Conservation (phyloP, 2,113 vertebrate genomes). For the Rana temporaria region DNA sequence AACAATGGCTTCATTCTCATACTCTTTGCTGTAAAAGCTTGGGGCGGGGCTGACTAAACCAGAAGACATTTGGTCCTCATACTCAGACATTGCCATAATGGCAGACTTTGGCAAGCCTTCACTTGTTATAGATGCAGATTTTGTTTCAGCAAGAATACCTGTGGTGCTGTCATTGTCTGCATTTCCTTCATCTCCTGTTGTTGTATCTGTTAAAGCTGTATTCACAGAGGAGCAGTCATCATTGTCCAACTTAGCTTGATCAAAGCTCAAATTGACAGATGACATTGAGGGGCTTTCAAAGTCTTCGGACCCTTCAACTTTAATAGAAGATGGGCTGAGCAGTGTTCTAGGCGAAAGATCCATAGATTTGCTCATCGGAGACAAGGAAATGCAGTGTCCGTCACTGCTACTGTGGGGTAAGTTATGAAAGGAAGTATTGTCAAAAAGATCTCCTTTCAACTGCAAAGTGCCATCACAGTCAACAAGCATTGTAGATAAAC, state of each 20-base stretch:
- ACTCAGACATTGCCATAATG: conserved; percentile 85
- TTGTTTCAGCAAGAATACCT: conserved; percentile 80
- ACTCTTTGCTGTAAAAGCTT: conserved; percentile 94
- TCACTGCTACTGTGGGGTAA: conserved; percentile 82
- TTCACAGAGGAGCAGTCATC: conserved; percentile 99
- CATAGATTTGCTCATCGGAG: conserved; percentile 90
- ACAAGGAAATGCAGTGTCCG: conserved; percentile 89
- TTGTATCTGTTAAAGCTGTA: conserved; percentile 97
- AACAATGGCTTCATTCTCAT: conserved; percentile 94
- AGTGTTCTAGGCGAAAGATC: conserved; percentile 92
- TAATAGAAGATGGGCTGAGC: conserved; percentile 95
- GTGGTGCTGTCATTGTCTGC: conserved; percentile 92
- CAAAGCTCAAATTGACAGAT: conserved; percentile 92
- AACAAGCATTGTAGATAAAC: conserved; percentile 87
- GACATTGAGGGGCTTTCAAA: conserved; percentile 95
- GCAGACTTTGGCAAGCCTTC: conserved; percentile 91
- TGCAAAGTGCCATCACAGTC: conserved; percentile 89
- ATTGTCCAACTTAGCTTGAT: conserved; percentile 94
- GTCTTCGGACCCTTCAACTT: conserved; percentile 96
- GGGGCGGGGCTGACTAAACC: conserved; percentile 96
- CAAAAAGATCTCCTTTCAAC: conserved; percentile 91
- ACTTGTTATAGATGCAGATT: conserved; percentile 82
- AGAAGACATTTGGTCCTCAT: conserved; percentile 96
- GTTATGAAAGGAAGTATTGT: conserved; percentile 85
- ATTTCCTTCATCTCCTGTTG: conserved; percentile 96